Evolutionary conservation across 2,888 invertebrate species (phyloP).

Genomic region (Neoascia interrupta): DNA sequence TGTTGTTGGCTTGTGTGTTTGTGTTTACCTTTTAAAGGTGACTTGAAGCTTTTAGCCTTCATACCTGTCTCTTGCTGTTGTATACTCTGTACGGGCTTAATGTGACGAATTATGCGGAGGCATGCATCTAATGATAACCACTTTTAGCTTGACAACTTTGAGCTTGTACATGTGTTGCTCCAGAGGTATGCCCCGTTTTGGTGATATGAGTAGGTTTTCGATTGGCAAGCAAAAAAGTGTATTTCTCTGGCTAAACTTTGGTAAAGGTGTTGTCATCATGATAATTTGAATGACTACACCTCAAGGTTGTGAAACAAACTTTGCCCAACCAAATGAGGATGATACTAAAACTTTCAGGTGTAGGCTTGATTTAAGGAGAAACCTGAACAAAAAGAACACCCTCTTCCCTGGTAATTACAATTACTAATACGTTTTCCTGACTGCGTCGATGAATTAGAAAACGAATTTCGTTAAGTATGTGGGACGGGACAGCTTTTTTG

Average conservation of each 20-base stretch:
- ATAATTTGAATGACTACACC: conserved; percentile 25
- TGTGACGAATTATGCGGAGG: conserved; percentile 27
- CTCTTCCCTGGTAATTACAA: conserved; percentile 34
- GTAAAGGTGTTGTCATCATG: conserved; percentile 33
- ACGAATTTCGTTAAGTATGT: conserved; percentile 12
- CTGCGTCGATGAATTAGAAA: conserved; percentile 10
- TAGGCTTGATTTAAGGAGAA: conserved; percentile 63
- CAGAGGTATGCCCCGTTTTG: conserved; percentile 52
- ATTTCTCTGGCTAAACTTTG: too few species aligned
- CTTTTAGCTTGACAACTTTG: conserved; percentile 41
- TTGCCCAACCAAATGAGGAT: conserved; percentile 49
- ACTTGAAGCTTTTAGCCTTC: conserved; percentile 34
- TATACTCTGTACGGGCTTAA: background rate
- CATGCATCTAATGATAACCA: conserved; percentile 54
- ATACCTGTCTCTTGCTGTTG: too few species aligned
- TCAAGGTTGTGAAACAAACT: conserved; percentile 50
- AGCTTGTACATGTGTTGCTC: conserved; percentile 22
- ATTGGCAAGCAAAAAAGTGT: conserved; percentile 6
- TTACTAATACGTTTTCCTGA: conserved; percentile 19
- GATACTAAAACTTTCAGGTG: conserved; percentile 29
- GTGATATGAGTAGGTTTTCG: conserved; percentile 53
- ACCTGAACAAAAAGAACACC: conserved; percentile 34
- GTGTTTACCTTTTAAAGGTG: conserved; percentile 48
- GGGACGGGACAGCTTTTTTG: conserved; percentile 13
- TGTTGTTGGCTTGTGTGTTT: background rate